A percentile compares a stretch with the other conserved stretches of the same genome.
Conservation (phyloP, 1,140 invertebrate species). For the Zophobas morio region DNA sequence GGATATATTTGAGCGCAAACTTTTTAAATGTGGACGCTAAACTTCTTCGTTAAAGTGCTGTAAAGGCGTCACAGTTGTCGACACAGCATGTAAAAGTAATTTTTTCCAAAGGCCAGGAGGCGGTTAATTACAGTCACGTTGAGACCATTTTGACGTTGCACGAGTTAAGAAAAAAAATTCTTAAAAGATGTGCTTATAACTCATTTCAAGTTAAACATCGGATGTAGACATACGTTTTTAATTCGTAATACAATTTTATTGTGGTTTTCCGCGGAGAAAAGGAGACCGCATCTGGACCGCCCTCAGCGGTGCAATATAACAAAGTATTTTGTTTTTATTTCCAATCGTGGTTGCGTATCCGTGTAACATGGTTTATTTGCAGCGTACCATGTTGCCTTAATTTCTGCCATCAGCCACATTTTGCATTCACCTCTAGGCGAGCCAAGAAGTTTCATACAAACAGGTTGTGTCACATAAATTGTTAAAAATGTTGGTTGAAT, state of each 20-base stretch:
- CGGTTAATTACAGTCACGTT: too few relatives aligned
- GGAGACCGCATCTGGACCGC: conserved; percentile 30
- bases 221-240: conserved; percentile 10
- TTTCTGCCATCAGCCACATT: conserved; percentile 58
- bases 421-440: conserved; percentile 55
- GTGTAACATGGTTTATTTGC: conserved; percentile 57
- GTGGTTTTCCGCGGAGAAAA: conserved; percentile 37
- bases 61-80: too few relatives aligned
- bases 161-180: too few relatives aligned
- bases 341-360: conserved; percentile 57
- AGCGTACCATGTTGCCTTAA: conserved; percentile 58
- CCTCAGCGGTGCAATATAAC: conserved; percentile 52
- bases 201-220: background rate
- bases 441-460: conserved; percentile 48
- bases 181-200: too few relatives aligned
- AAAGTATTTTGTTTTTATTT: conserved; percentile 59
- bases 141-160: too few relatives aligned
- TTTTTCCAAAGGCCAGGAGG: too few relatives aligned
- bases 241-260: conserved; percentile 30
- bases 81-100: too few relatives aligned
- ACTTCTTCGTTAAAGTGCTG: too few relatives aligned
- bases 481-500: conserved; percentile 27
- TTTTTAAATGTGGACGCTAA: too few relatives aligned
- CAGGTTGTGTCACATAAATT: conserved; percentile 47
- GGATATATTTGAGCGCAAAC: too few relatives aligned